These are phyloP conservation scores for Gopherus evgoodei DNA, from an alignment of 2,113 vertebrate genomes.

Conservation along the genomic window DNA sequence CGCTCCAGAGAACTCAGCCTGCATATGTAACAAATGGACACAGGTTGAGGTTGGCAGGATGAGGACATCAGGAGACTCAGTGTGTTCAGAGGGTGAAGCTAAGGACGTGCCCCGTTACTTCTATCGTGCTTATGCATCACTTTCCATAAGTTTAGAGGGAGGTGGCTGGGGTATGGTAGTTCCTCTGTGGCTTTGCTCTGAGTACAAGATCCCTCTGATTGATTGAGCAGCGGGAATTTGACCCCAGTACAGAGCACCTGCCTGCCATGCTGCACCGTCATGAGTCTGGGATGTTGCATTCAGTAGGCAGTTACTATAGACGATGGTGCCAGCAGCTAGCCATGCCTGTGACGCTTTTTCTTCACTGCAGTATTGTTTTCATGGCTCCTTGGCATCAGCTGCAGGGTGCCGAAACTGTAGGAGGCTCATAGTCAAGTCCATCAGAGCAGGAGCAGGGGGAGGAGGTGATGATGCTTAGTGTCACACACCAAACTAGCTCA, in stretches of 20 bases:
- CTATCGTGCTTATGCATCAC: not conserved
- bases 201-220: not conserved
- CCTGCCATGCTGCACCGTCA: not conserved
- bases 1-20: no score
- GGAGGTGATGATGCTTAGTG: not conserved
- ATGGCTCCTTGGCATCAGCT: accelerated
- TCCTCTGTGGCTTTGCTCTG: not conserved
- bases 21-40: no score
- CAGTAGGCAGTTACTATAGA: not conserved
- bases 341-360: not conserved
- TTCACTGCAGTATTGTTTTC: accelerated
- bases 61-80: no score
- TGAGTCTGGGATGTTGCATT: not conserved
- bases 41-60: no score
- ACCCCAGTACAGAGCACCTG: not conserved
- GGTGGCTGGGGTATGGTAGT: accelerated
- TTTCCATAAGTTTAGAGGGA: not conserved
- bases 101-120: not conserved
- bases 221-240: not conserved
- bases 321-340: not conserved
- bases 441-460: accelerated
- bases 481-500: not conserved
- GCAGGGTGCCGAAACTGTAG: accelerated
- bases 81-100: no score
- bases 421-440: not conserved